These are phyloP conservation scores for Protonibea diacanthus DNA, from an alignment of 2,797 vertebrate genomes.

Conservation along the genomic window DNA sequence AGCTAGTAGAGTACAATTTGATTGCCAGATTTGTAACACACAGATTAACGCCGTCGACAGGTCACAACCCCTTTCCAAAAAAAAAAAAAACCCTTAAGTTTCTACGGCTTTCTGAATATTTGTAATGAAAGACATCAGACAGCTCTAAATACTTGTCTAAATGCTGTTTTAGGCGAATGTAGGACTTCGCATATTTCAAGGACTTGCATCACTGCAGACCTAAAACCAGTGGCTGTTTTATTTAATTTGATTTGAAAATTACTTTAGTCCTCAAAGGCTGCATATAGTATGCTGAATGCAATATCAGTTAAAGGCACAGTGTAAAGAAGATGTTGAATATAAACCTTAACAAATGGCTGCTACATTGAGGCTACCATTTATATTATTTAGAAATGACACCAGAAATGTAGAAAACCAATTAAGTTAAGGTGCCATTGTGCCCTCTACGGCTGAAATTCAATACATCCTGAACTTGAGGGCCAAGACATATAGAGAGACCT, in stretches of 20 bases:
- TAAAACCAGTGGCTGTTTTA: constrained; percentile 46
- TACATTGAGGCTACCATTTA: neutral
- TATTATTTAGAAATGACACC: constrained; percentile 2
- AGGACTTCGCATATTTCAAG: constrained; percentile 59
- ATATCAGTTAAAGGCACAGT: constrained; percentile 26
- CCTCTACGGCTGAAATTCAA: constrained; percentile 52
- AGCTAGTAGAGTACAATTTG: neutral
- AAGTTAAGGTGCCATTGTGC: constrained; percentile 48
- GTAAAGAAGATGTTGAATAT: constrained; percentile 11
- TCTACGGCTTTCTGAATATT: constrained; percentile 34
- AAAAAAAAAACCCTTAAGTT: constrained; percentile 13
- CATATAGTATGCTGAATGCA: constrained; percentile 28
- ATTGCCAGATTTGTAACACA: constrained; percentile 12
- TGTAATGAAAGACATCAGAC: constrained; percentile 45
- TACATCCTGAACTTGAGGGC: constrained; percentile 22
- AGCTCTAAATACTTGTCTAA: constrained; percentile 25
- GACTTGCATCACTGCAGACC: constrained; percentile 64
- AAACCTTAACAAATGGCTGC: constrained; percentile 4
- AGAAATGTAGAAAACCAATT: constrained; percentile 10
- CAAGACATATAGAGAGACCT: neutral
- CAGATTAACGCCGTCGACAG: constrained; percentile 8
- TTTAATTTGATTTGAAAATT: constrained; percentile 63
- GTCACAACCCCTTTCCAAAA: constrained; percentile 2
- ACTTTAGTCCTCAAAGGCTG: constrained; percentile 45
- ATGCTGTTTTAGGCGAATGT: constrained; percentile 36